Evolutionary conservation across 2,888 invertebrate species (phyloP).

Genomic region (Dermolepida albohirtum): DNA sequence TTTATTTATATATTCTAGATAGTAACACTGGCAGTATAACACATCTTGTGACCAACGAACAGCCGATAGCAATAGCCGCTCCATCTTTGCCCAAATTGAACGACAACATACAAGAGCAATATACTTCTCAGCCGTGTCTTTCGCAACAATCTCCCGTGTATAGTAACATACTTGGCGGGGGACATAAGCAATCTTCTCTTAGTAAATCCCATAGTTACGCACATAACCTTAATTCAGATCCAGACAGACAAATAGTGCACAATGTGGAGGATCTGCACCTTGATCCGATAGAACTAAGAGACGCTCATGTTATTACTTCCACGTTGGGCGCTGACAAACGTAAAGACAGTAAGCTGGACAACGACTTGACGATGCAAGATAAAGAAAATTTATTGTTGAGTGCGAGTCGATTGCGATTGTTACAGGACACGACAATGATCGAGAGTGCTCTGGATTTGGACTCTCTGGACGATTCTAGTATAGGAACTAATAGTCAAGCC

Average conservation of each 20-base stretch:
- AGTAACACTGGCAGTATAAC: constrained; percentile 75
- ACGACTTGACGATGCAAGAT: constrained; percentile 62
- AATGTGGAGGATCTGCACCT: constrained; percentile 68
- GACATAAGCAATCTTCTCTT: constrained; percentile 46
- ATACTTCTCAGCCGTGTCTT: constrained; percentile 63
- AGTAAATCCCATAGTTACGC: constrained; percentile 61
- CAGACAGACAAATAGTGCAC: constrained; percentile 39
- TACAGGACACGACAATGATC: constrained; percentile 91
- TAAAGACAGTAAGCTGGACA: constrained; percentile 53
- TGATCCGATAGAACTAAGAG: constrained; percentile 65
- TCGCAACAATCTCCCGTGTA: constrained; percentile 60
- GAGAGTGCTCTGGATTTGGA: constrained; percentile 90
- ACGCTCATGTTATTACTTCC: constrained; percentile 57
- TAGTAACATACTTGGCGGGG: constrained; percentile 59
- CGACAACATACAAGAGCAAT: constrained; percentile 57
- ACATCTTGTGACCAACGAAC: constrained; percentile 74
- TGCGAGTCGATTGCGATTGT: constrained; percentile 80
- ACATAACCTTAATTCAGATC: constrained; percentile 55
- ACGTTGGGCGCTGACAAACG: constrained; percentile 38
- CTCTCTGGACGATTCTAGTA: constrained; percentile 81
- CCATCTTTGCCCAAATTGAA: constrained; percentile 56
- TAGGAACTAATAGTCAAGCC: constrained; percentile 76
- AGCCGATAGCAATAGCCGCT: constrained; percentile 68
- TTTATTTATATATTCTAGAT: constrained; percentile 64
- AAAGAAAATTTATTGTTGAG: constrained; percentile 69